Conservation (phyloP, 2,888 invertebrate genomes). For the Apantesis nais region DNA sequence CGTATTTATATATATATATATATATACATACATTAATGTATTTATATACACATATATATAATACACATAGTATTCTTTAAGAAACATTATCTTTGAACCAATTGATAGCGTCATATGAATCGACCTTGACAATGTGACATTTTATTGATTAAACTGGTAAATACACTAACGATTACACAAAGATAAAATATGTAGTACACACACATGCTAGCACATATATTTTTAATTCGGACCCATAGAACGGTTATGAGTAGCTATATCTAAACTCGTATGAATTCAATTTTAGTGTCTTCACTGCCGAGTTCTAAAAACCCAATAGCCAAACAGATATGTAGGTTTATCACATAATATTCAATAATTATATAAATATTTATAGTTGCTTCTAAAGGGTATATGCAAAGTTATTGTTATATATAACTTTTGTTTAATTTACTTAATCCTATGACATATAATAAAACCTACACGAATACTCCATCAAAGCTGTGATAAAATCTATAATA, state of each 20-base stretch:
- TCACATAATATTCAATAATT: constrained; percentile 41
- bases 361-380: background rate
- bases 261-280: constrained; percentile 14
- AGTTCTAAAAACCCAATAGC: constrained; percentile 29
- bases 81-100: constrained; percentile 2
- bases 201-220: constrained; percentile 26
- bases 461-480: constrained; percentile 38
- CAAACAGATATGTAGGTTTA: constrained; percentile 53
- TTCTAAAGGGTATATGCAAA: background rate
- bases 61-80: too few species aligned
- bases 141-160: constrained; percentile 21
- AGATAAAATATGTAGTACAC: constrained; percentile 10
- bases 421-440: constrained; percentile 10
- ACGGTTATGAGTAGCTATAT: constrained; percentile 19
- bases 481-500: constrained; percentile 25
- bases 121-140: constrained; percentile 29
- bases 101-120: constrained; percentile 23
- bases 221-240: constrained; percentile 39
- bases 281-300: constrained; percentile 12
- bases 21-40: too few species aligned
- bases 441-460: constrained; percentile 23
- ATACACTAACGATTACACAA: constrained; percentile 14
- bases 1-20: too few species aligned
- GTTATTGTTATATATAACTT: background rate
- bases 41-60: too few species aligned